phyloP scores from a whole-genome alignment of 2,113 vertebrate genomes.

The Podiceps cristatus region DNA sequence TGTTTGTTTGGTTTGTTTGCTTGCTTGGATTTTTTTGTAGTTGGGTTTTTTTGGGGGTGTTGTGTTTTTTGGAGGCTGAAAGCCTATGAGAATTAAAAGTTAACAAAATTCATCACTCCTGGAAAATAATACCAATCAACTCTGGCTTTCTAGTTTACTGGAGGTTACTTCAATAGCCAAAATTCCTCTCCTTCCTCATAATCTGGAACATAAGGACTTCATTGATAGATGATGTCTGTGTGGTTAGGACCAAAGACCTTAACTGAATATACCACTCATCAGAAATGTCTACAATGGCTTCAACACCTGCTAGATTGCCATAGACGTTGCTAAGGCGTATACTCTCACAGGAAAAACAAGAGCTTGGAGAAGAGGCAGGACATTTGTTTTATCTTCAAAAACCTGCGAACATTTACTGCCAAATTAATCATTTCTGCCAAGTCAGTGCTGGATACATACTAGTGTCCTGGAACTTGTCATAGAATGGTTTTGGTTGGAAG shows the following conservation, averaged over 20 bases:
- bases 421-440: not conserved
- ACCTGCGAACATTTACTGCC: not conserved
- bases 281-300: not conserved
- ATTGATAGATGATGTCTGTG: not conserved
- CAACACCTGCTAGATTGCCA: not conserved
- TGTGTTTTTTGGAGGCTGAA: not conserved
- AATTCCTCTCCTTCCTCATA: not conserved
- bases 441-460: not conserved
- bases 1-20: no score
- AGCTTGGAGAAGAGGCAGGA: not conserved
- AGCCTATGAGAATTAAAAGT: not conserved
- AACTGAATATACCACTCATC: not conserved
- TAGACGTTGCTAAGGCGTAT: not conserved
- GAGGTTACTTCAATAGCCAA: not conserved
- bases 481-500: no score
- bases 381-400: not conserved
- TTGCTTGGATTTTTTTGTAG: not conserved
- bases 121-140: not conserved
- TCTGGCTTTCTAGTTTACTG: not conserved
- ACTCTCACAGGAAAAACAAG: not conserved
- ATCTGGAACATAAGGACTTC: not conserved
- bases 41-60: no score
- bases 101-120: not conserved
- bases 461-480: not conserved
- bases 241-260: not conserved